Evolutionary conservation across 2,888 invertebrate genomes (phyloP).

Genomic region (Sminthurides aquaticus): DNA sequence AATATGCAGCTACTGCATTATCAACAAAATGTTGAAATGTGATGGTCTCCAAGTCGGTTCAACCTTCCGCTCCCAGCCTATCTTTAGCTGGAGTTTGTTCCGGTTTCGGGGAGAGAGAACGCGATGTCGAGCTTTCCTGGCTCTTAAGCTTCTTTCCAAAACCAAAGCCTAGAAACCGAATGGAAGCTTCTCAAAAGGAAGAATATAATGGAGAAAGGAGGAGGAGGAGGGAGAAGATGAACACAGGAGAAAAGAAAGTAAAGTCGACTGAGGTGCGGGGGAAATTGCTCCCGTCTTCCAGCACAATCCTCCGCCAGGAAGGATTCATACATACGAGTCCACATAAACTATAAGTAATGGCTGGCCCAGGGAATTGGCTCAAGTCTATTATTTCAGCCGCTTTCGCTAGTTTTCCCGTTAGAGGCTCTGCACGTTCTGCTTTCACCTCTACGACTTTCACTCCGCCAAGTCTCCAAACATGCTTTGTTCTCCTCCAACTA

Average conservation of each 20-base stretch:
- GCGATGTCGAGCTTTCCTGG: background rate
- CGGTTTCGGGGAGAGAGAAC: background rate
- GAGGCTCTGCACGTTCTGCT: no score
- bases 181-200: background rate
- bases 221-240: background rate
- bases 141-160: no score
- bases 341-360: background rate
- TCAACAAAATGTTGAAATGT: background rate
- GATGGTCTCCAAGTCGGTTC: background rate
- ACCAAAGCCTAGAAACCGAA: no score
- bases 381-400: constrained; percentile 29
- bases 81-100: background rate
- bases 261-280: background rate
- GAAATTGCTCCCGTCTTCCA: background rate
- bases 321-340: background rate
- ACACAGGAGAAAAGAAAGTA: background rate
- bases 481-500: no score
- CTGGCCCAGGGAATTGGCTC: constrained; percentile 19
- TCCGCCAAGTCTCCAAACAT: no score
- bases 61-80: background rate
- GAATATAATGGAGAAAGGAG: constrained; percentile 22
- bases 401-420: no score
- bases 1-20: constrained; percentile 7
- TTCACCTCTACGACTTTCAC: no score
- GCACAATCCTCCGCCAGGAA: background rate